Evolutionary conservation across 2,113 vertebrate genomes (phyloP).

Genomic region (Heptranchias perlo): DNA sequence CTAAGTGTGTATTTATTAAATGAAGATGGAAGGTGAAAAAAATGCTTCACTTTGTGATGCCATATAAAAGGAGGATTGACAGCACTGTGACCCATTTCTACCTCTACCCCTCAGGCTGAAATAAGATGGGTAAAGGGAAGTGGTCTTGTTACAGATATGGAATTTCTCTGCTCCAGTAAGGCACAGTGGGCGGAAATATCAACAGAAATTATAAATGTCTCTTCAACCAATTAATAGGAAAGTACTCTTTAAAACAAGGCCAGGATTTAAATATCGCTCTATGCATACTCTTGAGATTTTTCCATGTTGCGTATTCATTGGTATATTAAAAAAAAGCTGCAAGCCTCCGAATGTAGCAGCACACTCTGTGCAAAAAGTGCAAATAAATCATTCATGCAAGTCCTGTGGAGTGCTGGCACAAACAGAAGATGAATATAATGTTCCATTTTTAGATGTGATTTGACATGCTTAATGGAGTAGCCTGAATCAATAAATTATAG

Average conservation of each 20-base stretch:
- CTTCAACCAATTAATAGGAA: not conserved
- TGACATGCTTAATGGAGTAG: constrained; percentile 48
- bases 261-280: not conserved
- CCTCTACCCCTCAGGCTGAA: not conserved
- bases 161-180: not conserved
- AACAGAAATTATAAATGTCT: no score
- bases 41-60: not conserved
- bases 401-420: not conserved
- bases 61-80: not conserved
- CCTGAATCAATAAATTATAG: constrained; percentile 45
- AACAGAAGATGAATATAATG: constrained; percentile 38
- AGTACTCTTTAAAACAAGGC: not conserved
- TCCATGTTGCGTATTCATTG: not conserved
- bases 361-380: not conserved
- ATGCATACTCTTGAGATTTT: not conserved
- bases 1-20: not conserved
- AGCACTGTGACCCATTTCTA: not conserved
- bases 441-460: constrained; percentile 44
- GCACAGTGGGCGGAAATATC: not conserved
- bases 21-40: not conserved
- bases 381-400: constrained; percentile 28
- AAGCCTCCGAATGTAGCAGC: not conserved
- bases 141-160: not conserved
- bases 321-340: not conserved
- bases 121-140: not conserved